Conservation (phyloP, 2,113 vertebrate genomes). For the Ptilonorhynchus violaceus region DNA sequence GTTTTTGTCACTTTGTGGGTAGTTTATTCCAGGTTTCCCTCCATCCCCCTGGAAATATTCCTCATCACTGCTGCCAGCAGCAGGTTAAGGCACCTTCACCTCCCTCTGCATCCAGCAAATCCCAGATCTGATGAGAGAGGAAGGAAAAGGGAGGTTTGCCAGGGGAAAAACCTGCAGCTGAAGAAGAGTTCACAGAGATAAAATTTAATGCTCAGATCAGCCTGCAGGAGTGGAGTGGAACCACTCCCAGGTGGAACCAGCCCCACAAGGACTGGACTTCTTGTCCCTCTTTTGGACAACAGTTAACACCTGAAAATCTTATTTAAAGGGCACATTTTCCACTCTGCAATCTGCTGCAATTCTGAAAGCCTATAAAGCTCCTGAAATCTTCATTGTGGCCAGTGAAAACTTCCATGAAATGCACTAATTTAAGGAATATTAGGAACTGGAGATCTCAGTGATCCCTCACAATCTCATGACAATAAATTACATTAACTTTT, state of each 20-base stretch:
- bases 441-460: neutral
- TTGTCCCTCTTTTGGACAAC: neutral
- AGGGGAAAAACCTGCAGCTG: neutral
- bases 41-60: neutral
- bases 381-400: neutral
- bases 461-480: neutral
- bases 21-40: neutral
- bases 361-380: neutral
- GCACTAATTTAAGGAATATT: neutral
- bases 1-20: neutral
- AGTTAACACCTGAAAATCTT: neutral
- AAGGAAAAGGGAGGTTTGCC: neutral
- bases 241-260: neutral
- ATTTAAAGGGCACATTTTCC: neutral
- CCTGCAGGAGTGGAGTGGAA: accelerated
- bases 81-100: neutral
- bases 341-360: neutral
- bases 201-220: neutral
- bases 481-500: neutral
- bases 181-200: neutral
- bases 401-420: neutral
- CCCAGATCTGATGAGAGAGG: neutral
- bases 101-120: neutral
- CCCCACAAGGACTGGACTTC: neutral
- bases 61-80: neutral